Percentiles rank a stretch among this genome's conserved stretches.
Evolutionary conservation across 2,888 invertebrate genomes (phyloP).

Genomic region (Cantharis rufa): DNA sequence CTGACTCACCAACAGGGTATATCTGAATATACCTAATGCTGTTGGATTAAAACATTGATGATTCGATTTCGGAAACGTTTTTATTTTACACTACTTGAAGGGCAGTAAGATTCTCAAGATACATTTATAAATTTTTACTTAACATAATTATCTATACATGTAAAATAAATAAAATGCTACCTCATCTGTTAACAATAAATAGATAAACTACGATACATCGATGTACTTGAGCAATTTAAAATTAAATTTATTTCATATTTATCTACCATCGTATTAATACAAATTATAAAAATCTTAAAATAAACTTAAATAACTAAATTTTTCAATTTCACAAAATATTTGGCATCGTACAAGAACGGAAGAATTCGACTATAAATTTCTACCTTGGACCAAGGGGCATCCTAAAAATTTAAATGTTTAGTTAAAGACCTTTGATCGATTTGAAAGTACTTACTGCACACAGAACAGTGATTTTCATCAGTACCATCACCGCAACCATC

Average conservation of each 20-base stretch:
- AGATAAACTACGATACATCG: conserved; percentile 10
- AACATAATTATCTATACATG: neutral
- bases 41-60: neutral
- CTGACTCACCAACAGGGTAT: no score
- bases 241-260: conserved; percentile 4
- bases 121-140: neutral
- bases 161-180: conserved; percentile 2
- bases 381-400: conserved; percentile 37
- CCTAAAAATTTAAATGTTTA: conserved; percentile 32
- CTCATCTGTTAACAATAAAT: conserved; percentile 14
- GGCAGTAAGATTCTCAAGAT: neutral
- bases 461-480: conserved; percentile 81
- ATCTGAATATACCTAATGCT: no score
- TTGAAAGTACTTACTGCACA: conserved; percentile 79
- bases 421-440: neutral
- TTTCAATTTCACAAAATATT: conserved; percentile 27
- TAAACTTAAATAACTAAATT: conserved; percentile 11
- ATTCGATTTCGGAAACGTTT: neutral
- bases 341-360: conserved; percentile 27
- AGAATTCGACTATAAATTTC: conserved; percentile 28
- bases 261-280: neutral
- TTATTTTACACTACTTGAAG: neutral
- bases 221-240: conserved; percentile 12
- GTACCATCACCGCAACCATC: conserved; percentile 92
- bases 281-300: neutral